Conservation (phyloP, 2,113 vertebrate genomes). For the Peromyscus maniculatus region DNA sequence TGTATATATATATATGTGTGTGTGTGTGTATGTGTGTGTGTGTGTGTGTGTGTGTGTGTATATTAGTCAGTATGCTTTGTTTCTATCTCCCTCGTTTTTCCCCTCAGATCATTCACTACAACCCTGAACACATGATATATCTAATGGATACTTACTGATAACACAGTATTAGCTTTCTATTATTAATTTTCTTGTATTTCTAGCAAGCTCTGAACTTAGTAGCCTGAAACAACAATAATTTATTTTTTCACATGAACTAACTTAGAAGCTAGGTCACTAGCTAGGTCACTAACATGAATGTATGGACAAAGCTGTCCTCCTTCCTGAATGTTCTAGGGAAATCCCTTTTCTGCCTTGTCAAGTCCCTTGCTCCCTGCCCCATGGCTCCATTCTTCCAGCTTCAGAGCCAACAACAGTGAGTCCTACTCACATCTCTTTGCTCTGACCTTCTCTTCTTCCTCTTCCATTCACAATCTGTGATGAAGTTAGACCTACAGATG, state of each 20-base stretch:
- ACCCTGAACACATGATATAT: background rate
- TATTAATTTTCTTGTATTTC: conserved; percentile 30
- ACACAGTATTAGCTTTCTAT: background rate
- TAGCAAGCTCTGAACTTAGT: conserved; percentile 9
- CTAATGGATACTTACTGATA: background rate
- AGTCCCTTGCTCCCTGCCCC: background rate
- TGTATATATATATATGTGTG: background rate
- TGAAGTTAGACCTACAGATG: background rate
- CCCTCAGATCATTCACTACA: background rate
- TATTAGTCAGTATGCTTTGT: background rate
- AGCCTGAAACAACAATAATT: conserved; percentile 27
- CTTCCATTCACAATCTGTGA: background rate
- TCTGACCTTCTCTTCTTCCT: background rate
- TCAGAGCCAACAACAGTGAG: background rate
- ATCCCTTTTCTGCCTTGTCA: conserved; percentile 12
- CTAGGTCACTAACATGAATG: background rate
- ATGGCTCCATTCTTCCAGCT: background rate
- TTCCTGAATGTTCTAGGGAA: background rate
- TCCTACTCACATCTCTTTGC: background rate
- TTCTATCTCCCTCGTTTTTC: conserved; percentile 15
- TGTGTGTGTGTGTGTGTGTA: background rate
- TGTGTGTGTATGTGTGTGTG: no score
- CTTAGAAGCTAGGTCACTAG: background rate
- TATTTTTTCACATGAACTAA: background rate
- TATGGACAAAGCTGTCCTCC: background rate